Evolutionary conservation across 2,113 vertebrate genomes (phyloP), one percentile per base, ranked within the genome.

Genomic region (Tragelaphus imberbis): DNA sequence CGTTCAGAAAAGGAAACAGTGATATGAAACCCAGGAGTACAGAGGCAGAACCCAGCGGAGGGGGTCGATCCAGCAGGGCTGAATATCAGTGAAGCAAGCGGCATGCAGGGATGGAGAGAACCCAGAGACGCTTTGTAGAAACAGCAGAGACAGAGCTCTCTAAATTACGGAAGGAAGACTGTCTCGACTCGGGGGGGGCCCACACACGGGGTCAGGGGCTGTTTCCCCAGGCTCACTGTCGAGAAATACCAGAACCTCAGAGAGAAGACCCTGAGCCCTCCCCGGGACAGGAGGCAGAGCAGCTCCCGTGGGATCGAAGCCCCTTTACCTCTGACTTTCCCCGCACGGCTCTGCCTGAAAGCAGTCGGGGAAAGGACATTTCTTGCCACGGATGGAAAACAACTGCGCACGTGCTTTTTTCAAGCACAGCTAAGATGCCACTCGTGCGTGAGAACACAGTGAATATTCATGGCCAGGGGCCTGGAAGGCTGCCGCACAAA

Each of bases 51-150:
- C 23, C 3, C 6, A 4, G 9, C 0, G 0, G 16, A 6, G 17
- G 84, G 49, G 58, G 11, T 3, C 0, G 1, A 1, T 0, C 0
- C 14, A 14, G 8, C 1, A 1, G 21, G 11, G 15, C 2, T 5
- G 33, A 59, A 21, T 8, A 11, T 19, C 28, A 3, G 1, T 1
- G 40, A 14, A 9, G 14, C n/a, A 6, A 30, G 36, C 16, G 7
- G 9, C 63, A 25, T 25, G 49, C 7, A 14, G 3, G 65, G 17
- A 11, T 1, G 25, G 28, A 33, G 30, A 5, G 40, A 12, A 3
- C 19, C 7, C 10, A 23, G 11, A 6, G 40, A 21, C 9, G 2
- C 1, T 15, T 6, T 36, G 6, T 17, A 36, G 40, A 40, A 68
- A 44, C 2, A 2, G 30, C 16, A 5, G 79, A 13, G 6, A 17